Evolutionary conservation across 2,113 vertebrate species (phyloP), one percentile per base, ranked within the genome.

Genomic region (Loxodonta africana): DNA sequence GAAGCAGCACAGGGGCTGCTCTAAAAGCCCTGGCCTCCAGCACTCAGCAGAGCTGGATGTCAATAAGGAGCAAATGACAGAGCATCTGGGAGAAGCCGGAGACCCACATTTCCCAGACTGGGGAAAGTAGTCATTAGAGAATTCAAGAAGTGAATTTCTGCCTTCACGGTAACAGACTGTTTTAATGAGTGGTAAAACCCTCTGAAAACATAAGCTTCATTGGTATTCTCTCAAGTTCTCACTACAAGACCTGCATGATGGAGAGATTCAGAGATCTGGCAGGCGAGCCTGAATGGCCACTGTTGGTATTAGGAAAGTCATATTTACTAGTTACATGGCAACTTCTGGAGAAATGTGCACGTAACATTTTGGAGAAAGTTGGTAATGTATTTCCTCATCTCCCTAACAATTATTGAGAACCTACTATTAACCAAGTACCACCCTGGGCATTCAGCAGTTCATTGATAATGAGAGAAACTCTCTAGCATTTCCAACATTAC

Each of bases 51-150:
- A 87, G 20, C 48, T 0, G 0, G 6, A 15, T 28, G 78, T 85
- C 73, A 57, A 48, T 1, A 69, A 95, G 80, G 78, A 96, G 83
- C 60, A 97, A 81, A 91, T 80, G 44, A 86, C 20, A 76, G 62
- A 57, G 73, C 46, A 14, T 73, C 71, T 53, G 62, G 63, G 74
- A 63, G 37, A 81, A 88, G 73, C 37, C 73, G 53, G 84, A 94
- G 82, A 23, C 51, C 57, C 37, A 11, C 26, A 71, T 23, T 67
- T 85, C 51, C 23, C n/a, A 41, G 78, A 67, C 6, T 0, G 26
- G 2, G 37, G 10, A 63, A 80, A 83, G 74, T 1, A 33, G 73
- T 65, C 85, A 95, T 71, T 83, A 85, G n/a, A 83, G 46, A 89
- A 23, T 30, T 48, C 71, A 76, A 15, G 77, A 48, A 71, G 62